Evolutionary conservation across 2,113 vertebrate species (phyloP), one percentile per base, ranked within the genome.

Genomic region (Caranx ignobilis): DNA sequence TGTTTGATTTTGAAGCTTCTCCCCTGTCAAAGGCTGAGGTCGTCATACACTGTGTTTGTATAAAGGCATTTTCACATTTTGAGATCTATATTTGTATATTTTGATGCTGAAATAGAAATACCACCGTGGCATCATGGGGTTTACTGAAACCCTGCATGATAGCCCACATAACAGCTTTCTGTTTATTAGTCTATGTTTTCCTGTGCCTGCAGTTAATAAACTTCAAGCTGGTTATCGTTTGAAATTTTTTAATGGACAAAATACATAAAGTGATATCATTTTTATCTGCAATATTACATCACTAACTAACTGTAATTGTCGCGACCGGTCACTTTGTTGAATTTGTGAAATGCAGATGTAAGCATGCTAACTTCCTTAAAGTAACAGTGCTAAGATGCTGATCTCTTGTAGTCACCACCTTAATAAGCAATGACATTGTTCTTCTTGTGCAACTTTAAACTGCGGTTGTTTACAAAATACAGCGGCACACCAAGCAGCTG

Each of bases 131-230:
- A 10, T 59, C 81, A 48, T 43, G 35, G 62, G 60, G 63, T 64
- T 82, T 59, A 54, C 66, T 75, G 60, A 72, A 82, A 50, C 77
- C 71, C 79, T 68, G 70, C 66, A 21, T 34, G 16, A 37, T 31
- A 26, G 26, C 26, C 26, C 26, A 70, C 9, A 34, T 34, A 21
- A 55, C 59, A 86, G 75, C 77, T 65, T 84, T 74, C 65, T 71
- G 80, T 83, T 86, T 67, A 34, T 21, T 45, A 60, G 55, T 85
- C 55, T 59, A 71, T 77, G 81, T 87, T 79, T 87, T 77, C 35
- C 71, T 75, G 84, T 92, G 88, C 87, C 87, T 91, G 90, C 75
- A 43, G 71, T 84, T 54, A 94, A 90, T 93, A 93, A 93, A 91
- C 26, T 34, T 62, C 10, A 71, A 83, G 73, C 61, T 76, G 7